Evolutionary conservation across 2,797 vertebrate genomes (phyloP).

Genomic region (Chelonia mydas): DNA sequence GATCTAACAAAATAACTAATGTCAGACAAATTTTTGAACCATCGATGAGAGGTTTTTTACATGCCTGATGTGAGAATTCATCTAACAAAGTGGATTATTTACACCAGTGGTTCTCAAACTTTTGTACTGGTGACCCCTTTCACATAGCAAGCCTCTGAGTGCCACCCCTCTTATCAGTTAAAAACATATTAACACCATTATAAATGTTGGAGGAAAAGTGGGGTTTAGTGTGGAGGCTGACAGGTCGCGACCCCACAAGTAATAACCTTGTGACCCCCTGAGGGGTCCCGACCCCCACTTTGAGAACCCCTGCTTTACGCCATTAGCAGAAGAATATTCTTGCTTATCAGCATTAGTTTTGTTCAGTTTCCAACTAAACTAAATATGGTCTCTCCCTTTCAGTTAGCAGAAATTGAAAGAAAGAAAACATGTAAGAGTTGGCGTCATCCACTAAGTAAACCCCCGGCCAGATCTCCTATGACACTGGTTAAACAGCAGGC

Average conservation of each 20-base stretch:
- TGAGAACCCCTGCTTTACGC: not conserved
- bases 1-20: not conserved
- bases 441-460: slow-evolving; percentile 93
- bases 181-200: no score
- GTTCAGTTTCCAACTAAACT: not conserved
- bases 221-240: no score
- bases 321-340: not conserved
- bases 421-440: slow-evolving; percentile 92
- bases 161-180: no score
- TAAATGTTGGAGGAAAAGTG: no score
- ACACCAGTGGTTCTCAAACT: not conserved
- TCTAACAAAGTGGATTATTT: not conserved
- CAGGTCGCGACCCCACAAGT: no score
- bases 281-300: no score
- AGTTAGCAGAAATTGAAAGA: slow-evolving; percentile 66
- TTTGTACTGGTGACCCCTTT: no score
- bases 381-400: not conserved
- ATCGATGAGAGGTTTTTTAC: not conserved
- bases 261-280: no score
- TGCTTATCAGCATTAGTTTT: not conserved
- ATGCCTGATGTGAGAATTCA: not conserved
- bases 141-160: no score
- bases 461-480: slow-evolving; percentile 91
- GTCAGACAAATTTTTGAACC: not conserved
- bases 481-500: slow-evolving; percentile 92